Base-by-base conservation (phyloP, 2,797 vertebrate species). In the Poecile montanus region DNA sequence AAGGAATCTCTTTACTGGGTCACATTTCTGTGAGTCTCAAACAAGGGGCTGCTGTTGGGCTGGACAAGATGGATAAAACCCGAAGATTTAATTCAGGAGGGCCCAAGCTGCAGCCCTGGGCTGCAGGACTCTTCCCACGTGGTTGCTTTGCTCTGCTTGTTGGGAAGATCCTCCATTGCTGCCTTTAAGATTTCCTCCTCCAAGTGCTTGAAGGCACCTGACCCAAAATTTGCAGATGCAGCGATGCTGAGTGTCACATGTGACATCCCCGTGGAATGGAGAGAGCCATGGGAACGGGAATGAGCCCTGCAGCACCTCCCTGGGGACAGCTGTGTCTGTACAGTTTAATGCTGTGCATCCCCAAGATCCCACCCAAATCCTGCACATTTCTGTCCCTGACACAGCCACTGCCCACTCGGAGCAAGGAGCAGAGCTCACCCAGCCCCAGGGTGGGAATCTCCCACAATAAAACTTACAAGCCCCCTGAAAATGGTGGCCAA, bases 41-140 rank as follows among this genome's bases (percentile, higher is more conserved):
- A 92, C 89, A 92, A 94, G 57, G 89, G 56, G 78, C 84, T 73
- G 91, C 75, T 96, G 94, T 89, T 30, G 67, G 60, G 38, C 3
- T 45, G 61, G 75, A 23, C 20, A 38, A 68, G n/a, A 36, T 4
- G 44, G 58, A 27, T 34, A 36, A 73, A 90, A 48, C 38, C 13
- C 40, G 38, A 67, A 70, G 62, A 68, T 42, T 85, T 26, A 18
- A 62, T 38, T 3, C 56, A 29, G 67, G 23, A 72, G 9, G 36
- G 58, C 19, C 72, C 61, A 48, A 4, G 6, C 70, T 81, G 53
- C 75, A 42, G 76, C 74, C 72, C 8, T 8, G 18, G 0, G 26
- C 54, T 11, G n/a, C 54, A 32, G 40, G 42, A 34, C 45, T 25
- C 71, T 57, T 34, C 71, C 89, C 62, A 20, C 0, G 0, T 3